phyloP scores from a whole-genome alignment of 1,140 invertebrate species.

The Eubasilissa regina region DNA sequence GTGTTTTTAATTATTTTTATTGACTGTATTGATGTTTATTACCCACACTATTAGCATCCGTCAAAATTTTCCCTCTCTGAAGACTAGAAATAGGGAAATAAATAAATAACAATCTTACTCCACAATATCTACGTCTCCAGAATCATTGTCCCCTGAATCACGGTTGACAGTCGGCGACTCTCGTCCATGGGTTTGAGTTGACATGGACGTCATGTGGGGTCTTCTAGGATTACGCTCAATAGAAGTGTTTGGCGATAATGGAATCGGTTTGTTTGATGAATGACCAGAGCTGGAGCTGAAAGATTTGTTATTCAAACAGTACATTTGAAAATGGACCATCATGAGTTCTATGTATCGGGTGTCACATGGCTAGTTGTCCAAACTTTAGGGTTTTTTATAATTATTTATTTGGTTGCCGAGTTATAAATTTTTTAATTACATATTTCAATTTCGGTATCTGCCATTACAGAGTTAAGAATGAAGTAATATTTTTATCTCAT shows the following conservation, averaged over 20 bases:
- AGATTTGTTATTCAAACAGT: neutral
- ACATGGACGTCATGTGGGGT: conserved; percentile 2
- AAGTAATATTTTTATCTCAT: too few relatives aligned
- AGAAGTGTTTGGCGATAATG: neutral
- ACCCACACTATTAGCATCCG: too few relatives aligned
- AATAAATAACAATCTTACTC: conserved; percentile 32
- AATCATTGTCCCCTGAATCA: neutral
- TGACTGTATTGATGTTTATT: too few relatives aligned
- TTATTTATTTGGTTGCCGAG: too few relatives aligned
- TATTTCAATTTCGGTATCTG: too few relatives aligned
- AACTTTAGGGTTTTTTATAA: too few relatives aligned
- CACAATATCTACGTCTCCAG: neutral
- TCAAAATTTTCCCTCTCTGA: neutral
- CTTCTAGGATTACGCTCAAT: neutral
- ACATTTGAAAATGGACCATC: neutral
- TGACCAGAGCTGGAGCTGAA: neutral
- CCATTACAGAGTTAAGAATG: too few relatives aligned
- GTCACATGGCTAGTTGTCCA: too few relatives aligned
- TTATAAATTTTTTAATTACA: too few relatives aligned
- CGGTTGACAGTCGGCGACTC: neutral
- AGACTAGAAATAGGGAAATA: neutral
- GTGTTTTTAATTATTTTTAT: too few relatives aligned
- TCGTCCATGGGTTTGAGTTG: conserved; percentile 1
- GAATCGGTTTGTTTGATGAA: neutral
- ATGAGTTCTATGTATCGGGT: neutral